Conservation (phyloP, 2,888 invertebrate species). For the Tiliacea citrago region DNA sequence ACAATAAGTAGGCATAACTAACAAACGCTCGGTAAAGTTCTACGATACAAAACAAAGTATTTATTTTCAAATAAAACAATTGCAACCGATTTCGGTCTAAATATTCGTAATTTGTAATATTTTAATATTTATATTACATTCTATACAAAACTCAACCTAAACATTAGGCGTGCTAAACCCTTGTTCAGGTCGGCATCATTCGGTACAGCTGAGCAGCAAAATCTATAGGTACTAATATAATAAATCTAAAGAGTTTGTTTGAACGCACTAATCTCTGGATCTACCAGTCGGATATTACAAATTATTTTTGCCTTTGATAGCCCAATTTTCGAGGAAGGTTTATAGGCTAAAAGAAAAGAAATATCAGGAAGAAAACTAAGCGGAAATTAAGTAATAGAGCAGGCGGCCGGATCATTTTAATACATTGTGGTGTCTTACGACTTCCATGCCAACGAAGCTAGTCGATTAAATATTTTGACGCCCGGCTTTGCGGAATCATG, state of each 20-base stretch:
- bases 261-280: too few relatives aligned
- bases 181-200: not conserved
- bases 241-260: not conserved
- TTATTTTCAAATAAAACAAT: constrained; percentile 4
- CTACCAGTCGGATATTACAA: not conserved
- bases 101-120: constrained; percentile 5
- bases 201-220: not conserved
- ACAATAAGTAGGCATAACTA: not conserved
- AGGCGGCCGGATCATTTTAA: not conserved
- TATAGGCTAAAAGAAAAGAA: not conserved
- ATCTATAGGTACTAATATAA: not conserved
- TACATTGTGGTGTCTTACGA: not conserved
- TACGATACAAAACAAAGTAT: not conserved
- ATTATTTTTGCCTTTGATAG: not conserved
- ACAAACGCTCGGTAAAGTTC: constrained; percentile 46
- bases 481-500: not conserved
- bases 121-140: constrained; percentile 13
- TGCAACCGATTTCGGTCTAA: not conserved
- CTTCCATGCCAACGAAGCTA: not conserved
- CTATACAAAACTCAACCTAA: constrained; percentile 22
- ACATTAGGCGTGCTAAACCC: constrained; percentile 5
- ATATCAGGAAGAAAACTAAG: not conserved
- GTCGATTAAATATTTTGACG: not conserved
- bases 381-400: not conserved
- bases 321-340: not conserved